phyloP scores from a whole-genome alignment of 2,888 invertebrate species.

The Falcaria lacertinaria region DNA sequence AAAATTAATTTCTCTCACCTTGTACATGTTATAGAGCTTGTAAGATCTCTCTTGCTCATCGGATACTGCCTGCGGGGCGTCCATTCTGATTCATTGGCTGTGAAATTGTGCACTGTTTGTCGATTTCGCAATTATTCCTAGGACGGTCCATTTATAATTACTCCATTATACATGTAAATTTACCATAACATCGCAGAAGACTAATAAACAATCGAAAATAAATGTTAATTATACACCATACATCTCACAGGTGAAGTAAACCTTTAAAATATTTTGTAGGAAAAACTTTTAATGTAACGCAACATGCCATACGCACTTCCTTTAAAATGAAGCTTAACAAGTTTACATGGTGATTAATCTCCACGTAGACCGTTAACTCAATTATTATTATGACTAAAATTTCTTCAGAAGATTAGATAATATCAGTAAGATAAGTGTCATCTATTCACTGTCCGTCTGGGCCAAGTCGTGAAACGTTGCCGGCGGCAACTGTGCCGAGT shows the following conservation, averaged over 20 bases:
- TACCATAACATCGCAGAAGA: no score
- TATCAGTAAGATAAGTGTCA: neutral
- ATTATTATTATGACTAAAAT: neutral
- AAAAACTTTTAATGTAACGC: no score
- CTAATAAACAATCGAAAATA: no score
- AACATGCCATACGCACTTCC: no score
- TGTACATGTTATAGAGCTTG: conserved; percentile 69
- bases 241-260: no score
- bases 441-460: neutral
- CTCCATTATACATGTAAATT: conserved; percentile 1
- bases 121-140: conserved; percentile 24
- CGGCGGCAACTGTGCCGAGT: conserved; percentile 27
- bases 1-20: no score
- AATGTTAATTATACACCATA: no score
- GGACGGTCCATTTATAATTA: conserved; percentile 56
- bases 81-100: conserved; percentile 58
- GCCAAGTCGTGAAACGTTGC: conserved; percentile 11
- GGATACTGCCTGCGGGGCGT: conserved; percentile 50
- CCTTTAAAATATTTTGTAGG: no score
- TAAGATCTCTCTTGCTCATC: conserved; percentile 64
- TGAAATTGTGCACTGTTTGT: conserved; percentile 31
- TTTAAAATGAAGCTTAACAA: no score
- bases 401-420: neutral
- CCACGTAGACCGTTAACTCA: neutral
- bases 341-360: neutral